Evolutionary conservation across 2,113 vertebrate species (phyloP), one percentile per base, ranked within the genome.

Genomic region (Passer montanus): DNA sequence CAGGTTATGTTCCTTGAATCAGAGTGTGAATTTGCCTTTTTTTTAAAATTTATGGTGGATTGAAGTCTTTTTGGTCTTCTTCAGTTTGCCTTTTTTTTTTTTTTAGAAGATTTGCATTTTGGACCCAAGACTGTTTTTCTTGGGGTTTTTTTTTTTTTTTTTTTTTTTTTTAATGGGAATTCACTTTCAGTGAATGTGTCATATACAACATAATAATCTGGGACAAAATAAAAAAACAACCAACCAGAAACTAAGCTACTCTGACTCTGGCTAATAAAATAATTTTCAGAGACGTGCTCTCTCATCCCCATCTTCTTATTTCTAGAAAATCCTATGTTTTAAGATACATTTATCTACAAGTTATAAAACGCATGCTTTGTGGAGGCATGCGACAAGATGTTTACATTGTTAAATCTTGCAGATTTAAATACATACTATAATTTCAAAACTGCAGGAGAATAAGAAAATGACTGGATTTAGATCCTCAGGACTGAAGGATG

Each of bases 101-200:
- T 88, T 84, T 63, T 72, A 62, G 18, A 14, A 44, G n/a, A 52
- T 81, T 74, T 77, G 19, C 55, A 18, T 69, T 77, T 87, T 49
- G 60, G 21, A 62, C 10, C 12, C 15, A n/a, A 46, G 31, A 58
- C 10, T 76, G 8, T 75, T 86, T 64, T 5, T 23, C 72, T 73
- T 73, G 13, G 15, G 0, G 5, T n/a, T 28, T 2, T 35, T 22
- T 20, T n/a, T 20, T 16, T 26, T 10, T 26, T 2, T 7, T 82
- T 77, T 74, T 33, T 9, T 58, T 35, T 26, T 59, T 16, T 35
- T 26, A 3, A 12, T 58, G 28, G 31, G 11, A 87, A 41, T 89
- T 49, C 10, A 70, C 16, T 77, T 87, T 43, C 28, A 50, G 5
- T 67, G 31, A 67, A 53, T 37, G 8, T 88, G 41, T 60, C 18